phyloP scores from a whole-genome alignment of 2,888 invertebrate genomes.

The Serrognathus titanus region DNA sequence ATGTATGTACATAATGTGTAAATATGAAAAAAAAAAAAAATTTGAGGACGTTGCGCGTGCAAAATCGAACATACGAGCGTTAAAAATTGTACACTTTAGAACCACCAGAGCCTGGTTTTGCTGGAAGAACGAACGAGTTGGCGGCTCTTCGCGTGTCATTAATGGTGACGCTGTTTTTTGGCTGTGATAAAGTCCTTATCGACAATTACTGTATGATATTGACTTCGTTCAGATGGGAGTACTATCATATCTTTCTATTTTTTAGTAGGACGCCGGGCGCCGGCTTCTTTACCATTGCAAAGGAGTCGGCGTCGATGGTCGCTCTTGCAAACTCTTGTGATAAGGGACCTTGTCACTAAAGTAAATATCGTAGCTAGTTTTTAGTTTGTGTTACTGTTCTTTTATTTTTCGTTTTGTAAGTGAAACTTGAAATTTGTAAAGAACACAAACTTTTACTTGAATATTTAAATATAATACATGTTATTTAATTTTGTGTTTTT shows the following conservation, averaged over 20 bases:
- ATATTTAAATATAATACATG: conserved; percentile 29
- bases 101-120: conserved; percentile 11
- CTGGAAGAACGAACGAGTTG: conserved; percentile 10
- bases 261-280: conserved; percentile 17
- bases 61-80: too few relatives aligned
- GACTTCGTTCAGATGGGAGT: conserved; percentile 58
- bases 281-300: conserved; percentile 7
- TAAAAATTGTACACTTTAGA: not conserved
- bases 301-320: conserved; percentile 5
- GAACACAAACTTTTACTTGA: conserved; percentile 20
- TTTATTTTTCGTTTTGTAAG: conserved; percentile 35
- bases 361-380: conserved; percentile 34
- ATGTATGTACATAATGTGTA: too few relatives aligned
- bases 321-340: conserved; percentile 33
- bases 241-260: conserved; percentile 50
- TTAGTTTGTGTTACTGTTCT: conserved; percentile 32
- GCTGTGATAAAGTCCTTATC: conserved; percentile 56
- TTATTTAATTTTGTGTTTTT: conserved; percentile 18
- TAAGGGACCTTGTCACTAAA: conserved; percentile 51
- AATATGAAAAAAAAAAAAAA: too few relatives aligned
- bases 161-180: conserved; percentile 35
- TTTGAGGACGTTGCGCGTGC: too few relatives aligned
- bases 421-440: conserved; percentile 24
- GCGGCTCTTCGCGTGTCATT: conserved; percentile 17
- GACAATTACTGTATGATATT: conserved; percentile 53